Base-by-base conservation (phyloP, 2,888 invertebrate genomes). In the Phyllotreta striolata region DNA sequence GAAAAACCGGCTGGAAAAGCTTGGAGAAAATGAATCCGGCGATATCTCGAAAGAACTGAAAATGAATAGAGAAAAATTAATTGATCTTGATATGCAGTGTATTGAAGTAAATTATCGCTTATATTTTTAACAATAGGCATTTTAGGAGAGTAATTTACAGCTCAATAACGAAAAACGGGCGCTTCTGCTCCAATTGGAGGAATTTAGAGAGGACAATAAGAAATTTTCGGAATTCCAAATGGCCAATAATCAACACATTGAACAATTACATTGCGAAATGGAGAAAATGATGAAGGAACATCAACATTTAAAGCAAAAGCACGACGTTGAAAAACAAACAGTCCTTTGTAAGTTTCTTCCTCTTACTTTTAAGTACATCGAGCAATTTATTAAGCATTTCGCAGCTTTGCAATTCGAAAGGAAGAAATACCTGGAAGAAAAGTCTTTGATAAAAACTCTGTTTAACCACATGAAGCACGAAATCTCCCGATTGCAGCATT, bases 341-440 rank as follows among this genome's bases (percentile, higher is more conserved):
- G 70, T 78, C 39, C 54, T 63, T 55, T 71, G 77, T 76, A 66
- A 64, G 63, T 62, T 24, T 24, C 24, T n/a, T n/a, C n/a, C n/a
- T n/a, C n/a, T n/a, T n/a, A n/a, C n/a, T n/a, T n/a, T n/a, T n/a
- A n/a, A n/a, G n/a, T n/a, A n/a, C n/a, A n/a, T n/a, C n/a, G n/a
- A n/a, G n/a, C n/a, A n/a, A n/a, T n/a, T n/a, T 24, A 8, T 0
- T 57, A 58, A n/a, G n/a, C n/a, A 38, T 14, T 7, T 72, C 71
- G 43, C 55, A 77, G 80, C 74, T 10, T 61, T 81, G 9, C 78
- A 78, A 69, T 73, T 58, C 7, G 80, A 81, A 69, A 55, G 78
- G 58, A 73, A 73, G 62, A 76, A 77, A 57, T 77, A 80, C 61
- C 66, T 79, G 46, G 79, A 80, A 65, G 81, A 81, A 66, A 78